Evolutionary conservation across 2,888 invertebrate species (phyloP).

Genomic region (Leucophora obtusa): DNA sequence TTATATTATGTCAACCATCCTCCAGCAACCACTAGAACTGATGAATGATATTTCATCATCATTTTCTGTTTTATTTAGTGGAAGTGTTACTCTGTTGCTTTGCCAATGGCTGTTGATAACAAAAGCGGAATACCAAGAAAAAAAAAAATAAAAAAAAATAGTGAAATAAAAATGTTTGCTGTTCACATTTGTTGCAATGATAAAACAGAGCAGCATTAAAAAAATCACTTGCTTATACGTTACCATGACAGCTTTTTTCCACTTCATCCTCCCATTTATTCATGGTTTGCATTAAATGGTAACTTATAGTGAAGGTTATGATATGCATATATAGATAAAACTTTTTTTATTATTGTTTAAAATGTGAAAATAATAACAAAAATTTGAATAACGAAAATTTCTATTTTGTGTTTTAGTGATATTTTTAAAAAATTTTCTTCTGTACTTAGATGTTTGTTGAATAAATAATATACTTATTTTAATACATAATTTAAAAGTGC

Average conservation of each 20-base stretch:
- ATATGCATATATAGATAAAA: not conserved
- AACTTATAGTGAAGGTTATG: slow-evolving; percentile 23
- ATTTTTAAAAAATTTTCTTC: no score
- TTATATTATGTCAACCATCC: not conserved
- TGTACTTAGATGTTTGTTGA: no score
- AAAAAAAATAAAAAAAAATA: not conserved
- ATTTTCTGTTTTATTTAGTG: slow-evolving; percentile 58
- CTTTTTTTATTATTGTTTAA: no score
- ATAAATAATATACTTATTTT: no score
- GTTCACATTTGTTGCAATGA: slow-evolving; percentile 34
- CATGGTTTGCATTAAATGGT: slow-evolving; percentile 33
- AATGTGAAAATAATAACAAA: no score
- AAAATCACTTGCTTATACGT: slow-evolving; percentile 25
- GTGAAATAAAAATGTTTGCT: not conserved
- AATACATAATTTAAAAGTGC: no score
- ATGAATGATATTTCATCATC: slow-evolving; percentile 63
- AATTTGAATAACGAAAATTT: no score
- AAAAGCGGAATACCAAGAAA: not conserved
- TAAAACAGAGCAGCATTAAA: slow-evolving; percentile 15
- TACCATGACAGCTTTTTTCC: slow-evolving; percentile 7
- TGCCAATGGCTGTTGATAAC: slow-evolving; percentile 37
- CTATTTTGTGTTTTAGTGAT: no score
- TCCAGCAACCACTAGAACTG: slow-evolving; percentile 47
- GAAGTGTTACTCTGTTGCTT: slow-evolving; percentile 58
- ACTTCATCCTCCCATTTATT: slow-evolving; percentile 19